Evolutionary conservation across 2,888 invertebrate genomes (phyloP).

Genomic region (Rugalucina vietnamica): DNA sequence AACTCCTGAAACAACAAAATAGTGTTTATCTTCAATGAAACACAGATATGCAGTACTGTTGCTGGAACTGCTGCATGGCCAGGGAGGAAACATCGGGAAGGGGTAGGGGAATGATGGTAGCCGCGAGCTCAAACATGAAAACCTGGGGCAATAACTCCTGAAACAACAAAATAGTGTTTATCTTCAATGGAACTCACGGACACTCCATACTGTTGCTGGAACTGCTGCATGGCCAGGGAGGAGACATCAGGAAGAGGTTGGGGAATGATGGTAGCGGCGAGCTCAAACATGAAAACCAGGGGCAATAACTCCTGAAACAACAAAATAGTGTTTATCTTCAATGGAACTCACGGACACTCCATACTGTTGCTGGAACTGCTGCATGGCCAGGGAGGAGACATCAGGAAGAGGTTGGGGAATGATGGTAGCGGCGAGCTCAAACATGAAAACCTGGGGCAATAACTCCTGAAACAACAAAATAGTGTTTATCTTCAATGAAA

Average conservation of each 20-base stretch:
- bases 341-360: slow-evolving; percentile 94
- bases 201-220: slow-evolving; percentile 94
- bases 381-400: slow-evolving; percentile 89
- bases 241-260: slow-evolving; percentile 84
- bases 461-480: slow-evolving; percentile 88
- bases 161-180: no score
- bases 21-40: no score
- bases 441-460: slow-evolving; percentile 95
- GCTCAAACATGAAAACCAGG: slow-evolving; percentile 95
- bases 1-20: slow-evolving; percentile 88
- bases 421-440: slow-evolving; percentile 88
- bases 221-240: slow-evolving; percentile 91
- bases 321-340: slow-evolving; percentile 85
- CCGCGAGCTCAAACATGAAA: no score
- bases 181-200: slow-evolving; percentile 94
- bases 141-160: no score
- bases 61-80: no score
- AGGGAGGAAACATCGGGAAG: no score
- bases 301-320: slow-evolving; percentile 92
- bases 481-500: no score
- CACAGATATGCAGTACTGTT: no score
- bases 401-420: slow-evolving; percentile 84
- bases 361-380: slow-evolving; percentile 93
- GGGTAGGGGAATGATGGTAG: no score
- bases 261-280: slow-evolving; percentile 84